Conservation (phyloP, 2,888 invertebrate genomes). For the Spisula solida region DNA sequence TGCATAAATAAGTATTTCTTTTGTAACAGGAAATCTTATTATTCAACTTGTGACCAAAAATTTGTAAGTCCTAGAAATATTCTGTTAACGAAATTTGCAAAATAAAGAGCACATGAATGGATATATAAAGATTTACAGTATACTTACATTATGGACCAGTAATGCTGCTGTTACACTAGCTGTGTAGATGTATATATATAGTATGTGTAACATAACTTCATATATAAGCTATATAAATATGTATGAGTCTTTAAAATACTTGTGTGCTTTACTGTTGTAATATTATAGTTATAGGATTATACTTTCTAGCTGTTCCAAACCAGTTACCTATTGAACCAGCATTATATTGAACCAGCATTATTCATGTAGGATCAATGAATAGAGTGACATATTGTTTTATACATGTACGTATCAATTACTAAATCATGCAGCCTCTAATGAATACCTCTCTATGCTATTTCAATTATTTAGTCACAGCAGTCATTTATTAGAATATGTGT, state of each 20-base stretch:
- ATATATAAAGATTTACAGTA: no score
- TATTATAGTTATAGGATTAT: not conserved
- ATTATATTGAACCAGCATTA: not conserved
- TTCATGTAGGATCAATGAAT: not conserved
- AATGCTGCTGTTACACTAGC: no score
- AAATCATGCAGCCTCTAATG: not conserved
- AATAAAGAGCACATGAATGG: no score
- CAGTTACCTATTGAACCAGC: not conserved
- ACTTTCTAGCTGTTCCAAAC: not conserved
- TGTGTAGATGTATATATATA: not conserved
- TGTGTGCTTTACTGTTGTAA: not conserved
- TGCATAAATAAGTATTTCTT: no score
- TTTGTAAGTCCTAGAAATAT: no score
- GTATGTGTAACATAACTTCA: not conserved
- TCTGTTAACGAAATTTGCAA: no score
- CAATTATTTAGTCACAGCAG: not conserved
- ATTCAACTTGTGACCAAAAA: no score
- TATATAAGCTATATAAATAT: not conserved
- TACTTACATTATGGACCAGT: no score
- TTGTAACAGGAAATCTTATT: no score
- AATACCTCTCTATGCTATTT: not conserved
- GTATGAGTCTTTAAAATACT: not conserved
- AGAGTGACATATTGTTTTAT: not conserved
- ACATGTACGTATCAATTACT: not conserved
- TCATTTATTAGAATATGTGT: not conserved